phyloP scores from a whole-genome alignment of 2,113 vertebrate species.

The Chiloscyllium plagiosum region DNA sequence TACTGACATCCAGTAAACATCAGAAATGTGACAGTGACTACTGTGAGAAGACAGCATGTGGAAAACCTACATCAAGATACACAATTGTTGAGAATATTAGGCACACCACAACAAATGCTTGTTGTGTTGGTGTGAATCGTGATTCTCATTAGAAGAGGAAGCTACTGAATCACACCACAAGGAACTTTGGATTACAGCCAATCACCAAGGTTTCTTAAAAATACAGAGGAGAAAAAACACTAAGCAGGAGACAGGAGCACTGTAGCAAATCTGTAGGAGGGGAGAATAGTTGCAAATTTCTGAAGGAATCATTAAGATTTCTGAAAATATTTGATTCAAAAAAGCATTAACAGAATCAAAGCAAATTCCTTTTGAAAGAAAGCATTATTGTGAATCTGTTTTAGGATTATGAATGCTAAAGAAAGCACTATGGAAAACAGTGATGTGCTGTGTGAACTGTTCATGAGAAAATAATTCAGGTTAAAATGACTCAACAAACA shows the following conservation, averaged over 20 bases:
- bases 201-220: background rate
- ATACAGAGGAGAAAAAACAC: background rate
- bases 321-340: background rate
- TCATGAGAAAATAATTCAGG: background rate
- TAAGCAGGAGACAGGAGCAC: background rate
- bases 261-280: background rate
- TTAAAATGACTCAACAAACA: background rate
- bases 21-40: background rate
- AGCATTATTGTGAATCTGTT: background rate
- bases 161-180: background rate
- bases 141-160: background rate
- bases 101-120: background rate
- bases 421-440: background rate
- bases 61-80: background rate
- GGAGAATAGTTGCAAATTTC: background rate
- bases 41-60: background rate
- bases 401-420: background rate
- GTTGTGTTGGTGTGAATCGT: background rate
- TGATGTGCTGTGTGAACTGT: background rate
- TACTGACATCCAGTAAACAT: background rate
- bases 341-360: background rate
- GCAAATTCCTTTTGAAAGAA: background rate
- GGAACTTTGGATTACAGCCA: background rate
- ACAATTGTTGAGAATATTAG: slow-evolving; percentile 3
- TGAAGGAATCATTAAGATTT: background rate